These are phyloP conservation scores for Ectemnius cavifrons DNA, from an alignment of 2,888 invertebrate species.

Conservation along the genomic window DNA sequence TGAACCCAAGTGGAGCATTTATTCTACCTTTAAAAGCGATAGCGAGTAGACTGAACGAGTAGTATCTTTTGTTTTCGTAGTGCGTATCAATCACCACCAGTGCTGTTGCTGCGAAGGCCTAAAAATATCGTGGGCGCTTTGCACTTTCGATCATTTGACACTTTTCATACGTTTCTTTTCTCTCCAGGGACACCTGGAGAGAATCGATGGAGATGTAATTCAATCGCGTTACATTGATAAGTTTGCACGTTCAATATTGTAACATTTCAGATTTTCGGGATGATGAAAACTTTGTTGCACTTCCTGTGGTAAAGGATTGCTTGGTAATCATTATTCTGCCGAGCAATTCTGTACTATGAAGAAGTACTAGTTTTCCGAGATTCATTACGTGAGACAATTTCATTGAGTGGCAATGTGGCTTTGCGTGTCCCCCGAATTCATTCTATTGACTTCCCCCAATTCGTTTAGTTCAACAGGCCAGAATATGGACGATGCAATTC, in stretches of 20 bases:
- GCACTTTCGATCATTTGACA: background rate
- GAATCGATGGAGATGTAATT: too few relatives aligned
- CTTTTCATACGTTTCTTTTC: background rate
- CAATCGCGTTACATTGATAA: too few relatives aligned
- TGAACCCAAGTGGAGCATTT: background rate
- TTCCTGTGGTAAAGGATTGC: too few relatives aligned
- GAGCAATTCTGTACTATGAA: too few relatives aligned
- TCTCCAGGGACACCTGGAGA: background rate
- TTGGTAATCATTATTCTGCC: too few relatives aligned
- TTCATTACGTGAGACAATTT: background rate
- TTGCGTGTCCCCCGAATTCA: background rate
- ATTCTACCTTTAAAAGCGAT: background rate
- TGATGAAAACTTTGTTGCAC: too few relatives aligned
- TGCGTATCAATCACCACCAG: background rate
- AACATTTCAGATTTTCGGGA: too few relatives aligned
- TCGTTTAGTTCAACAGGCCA: background rate
- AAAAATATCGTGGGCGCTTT: background rate
- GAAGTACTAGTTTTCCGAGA: too few relatives aligned
- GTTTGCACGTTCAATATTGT: too few relatives aligned
- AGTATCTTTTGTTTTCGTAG: background rate
- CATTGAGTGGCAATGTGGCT: conserved; percentile 12
- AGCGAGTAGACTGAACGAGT: conserved; percentile 15
- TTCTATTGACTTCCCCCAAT: background rate
- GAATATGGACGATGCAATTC: too few relatives aligned
- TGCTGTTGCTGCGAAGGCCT: background rate